Percentiles rank a stretch among this genome's conserved stretches.
These are phyloP conservation scores for Tetrax tetrax DNA, from an alignment of 2,113 vertebrate genomes.

Conservation along the genomic window DNA sequence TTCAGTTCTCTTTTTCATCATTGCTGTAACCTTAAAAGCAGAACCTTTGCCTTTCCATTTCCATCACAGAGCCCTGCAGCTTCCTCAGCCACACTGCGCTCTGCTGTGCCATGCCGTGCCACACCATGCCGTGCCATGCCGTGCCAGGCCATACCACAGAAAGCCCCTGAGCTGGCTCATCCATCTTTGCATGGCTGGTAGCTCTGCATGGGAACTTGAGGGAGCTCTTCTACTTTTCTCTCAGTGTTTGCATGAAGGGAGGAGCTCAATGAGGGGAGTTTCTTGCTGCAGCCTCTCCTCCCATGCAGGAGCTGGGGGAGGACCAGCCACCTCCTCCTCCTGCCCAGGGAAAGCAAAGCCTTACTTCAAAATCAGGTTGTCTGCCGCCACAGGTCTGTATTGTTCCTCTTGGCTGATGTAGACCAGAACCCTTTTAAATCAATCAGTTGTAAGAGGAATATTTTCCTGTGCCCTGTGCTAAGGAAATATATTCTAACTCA, in stretches of 20 bases:
- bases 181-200: background rate
- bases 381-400: background rate
- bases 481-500: conserved; percentile 33
- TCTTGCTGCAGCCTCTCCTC: background rate
- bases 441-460: background rate
- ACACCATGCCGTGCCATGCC: too few relatives aligned
- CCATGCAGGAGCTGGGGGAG: too few relatives aligned
- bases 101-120: accelerated
- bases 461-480: conserved; percentile 1
- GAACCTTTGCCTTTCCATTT: background rate
- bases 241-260: background rate
- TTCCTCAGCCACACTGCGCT: background rate
- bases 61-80: background rate
- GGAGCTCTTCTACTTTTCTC: background rate
- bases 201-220: background rate
- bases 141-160: accelerated
- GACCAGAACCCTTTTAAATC: conserved; percentile 2
- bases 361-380: background rate
- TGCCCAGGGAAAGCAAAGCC: background rate
- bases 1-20: background rate
- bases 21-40: background rate
- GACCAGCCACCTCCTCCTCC: background rate
- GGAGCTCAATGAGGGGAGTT: background rate
- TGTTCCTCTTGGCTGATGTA: background rate
- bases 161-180: background rate